phyloP scores from a whole-genome alignment of 2,113 vertebrate species.

The Bos javanicus region DNA sequence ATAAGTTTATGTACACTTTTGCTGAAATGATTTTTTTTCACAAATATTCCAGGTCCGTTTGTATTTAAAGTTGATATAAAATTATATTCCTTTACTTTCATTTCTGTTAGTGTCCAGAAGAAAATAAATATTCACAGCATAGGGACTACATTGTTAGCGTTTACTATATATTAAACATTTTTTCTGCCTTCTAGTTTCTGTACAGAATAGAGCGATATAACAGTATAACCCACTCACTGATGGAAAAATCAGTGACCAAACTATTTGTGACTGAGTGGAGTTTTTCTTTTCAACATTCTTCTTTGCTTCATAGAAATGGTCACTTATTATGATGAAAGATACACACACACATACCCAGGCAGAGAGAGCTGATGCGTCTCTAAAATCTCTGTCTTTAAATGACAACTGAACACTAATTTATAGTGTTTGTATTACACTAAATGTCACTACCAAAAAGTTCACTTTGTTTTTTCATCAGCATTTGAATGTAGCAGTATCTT shows the following conservation, averaged over 20 bases:
- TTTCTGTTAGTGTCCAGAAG: neutral
- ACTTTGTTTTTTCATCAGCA: neutral
- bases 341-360: neutral
- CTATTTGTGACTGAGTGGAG: neutral
- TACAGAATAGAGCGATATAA: neutral
- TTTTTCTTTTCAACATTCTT: neutral
- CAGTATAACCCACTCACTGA: neutral
- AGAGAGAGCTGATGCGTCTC: neutral
- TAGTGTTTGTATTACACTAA: neutral
- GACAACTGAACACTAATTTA: neutral
- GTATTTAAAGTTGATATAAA: constrained; percentile 3
- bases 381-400: neutral
- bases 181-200: neutral
- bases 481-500: neutral
- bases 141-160: neutral
- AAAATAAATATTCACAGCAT: neutral
- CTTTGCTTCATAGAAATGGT: neutral
- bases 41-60: neutral
- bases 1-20: neutral
- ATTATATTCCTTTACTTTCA: neutral
- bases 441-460: neutral
- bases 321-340: neutral
- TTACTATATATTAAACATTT: neutral
- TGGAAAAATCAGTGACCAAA: neutral
- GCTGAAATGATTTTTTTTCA: neutral